These are phyloP conservation scores for Mesembrinibis cayennensis DNA, from an alignment of 2,113 vertebrate species.

Conservation along the genomic window DNA sequence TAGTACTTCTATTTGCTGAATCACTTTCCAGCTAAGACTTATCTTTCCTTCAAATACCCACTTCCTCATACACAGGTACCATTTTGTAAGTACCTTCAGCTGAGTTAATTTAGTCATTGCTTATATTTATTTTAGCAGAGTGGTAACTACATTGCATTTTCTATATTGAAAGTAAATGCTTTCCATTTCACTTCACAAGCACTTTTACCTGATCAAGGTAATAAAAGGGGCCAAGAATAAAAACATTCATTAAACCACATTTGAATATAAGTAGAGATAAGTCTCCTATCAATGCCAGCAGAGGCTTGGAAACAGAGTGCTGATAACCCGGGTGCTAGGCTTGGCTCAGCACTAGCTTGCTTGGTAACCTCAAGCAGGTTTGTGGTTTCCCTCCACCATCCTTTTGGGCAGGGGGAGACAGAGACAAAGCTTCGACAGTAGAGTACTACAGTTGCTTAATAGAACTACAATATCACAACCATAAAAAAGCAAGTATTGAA, in stretches of 20 bases:
- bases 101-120: background rate
- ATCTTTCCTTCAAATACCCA: background rate
- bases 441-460: rapidly evolving
- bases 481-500: background rate
- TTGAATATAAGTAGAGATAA: background rate
- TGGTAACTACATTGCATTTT: background rate
- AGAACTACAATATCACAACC: background rate
- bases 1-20: background rate
- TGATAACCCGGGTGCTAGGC: background rate
- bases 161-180: background rate
- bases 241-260: background rate
- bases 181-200: background rate
- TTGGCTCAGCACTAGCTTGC: background rate
- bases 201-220: background rate
- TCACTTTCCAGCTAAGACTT: background rate
- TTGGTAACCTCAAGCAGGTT: background rate
- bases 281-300: background rate
- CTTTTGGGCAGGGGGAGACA: background rate
- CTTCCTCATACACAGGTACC: background rate
- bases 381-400: background rate
- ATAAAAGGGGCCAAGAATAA: background rate
- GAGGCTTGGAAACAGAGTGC: background rate
- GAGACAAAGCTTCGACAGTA: background rate
- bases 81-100: background rate
- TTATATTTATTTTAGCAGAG: background rate